Evolutionary conservation across 35 echinoderm and acorn worm species (phyloP).

Genomic region (Hemicentrotus pulcherrimus): DNA sequence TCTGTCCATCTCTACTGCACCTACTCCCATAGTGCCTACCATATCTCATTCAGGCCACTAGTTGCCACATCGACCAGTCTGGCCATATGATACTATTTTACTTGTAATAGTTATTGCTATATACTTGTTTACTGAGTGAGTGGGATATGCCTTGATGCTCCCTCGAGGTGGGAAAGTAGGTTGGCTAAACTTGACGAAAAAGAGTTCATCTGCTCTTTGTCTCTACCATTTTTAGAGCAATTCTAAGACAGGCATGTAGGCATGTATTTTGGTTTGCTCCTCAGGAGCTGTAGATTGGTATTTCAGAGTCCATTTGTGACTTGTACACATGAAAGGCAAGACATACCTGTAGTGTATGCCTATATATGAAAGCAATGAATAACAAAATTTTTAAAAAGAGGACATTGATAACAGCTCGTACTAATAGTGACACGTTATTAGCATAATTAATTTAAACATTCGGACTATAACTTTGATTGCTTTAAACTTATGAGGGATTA

Average conservation of each 20-base stretch:
- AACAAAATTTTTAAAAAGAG: no score
- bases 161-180: neutral
- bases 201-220: neutral
- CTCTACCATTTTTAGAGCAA: neutral
- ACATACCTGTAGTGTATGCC: no score
- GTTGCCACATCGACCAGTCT: neutral
- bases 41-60: neutral
- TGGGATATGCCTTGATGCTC: neutral
- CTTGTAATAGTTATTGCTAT: neutral
- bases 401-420: no score
- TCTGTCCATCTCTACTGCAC: neutral
- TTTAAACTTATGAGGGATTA: no score
- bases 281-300: no score
- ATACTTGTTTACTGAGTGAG: slow-evolving; percentile 7
- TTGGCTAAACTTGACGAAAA: neutral
- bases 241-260: neutral
- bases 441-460: no score
- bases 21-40: neutral
- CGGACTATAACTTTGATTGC: no score
- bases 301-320: no score
- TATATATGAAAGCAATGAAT: no score
- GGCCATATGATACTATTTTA: slow-evolving; percentile 13
- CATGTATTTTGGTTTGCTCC: neutral
- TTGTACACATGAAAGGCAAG: no score
- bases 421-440: no score